Conservation (phyloP, 2,888 invertebrate genomes). For the Shargacucullia verbasci region DNA sequence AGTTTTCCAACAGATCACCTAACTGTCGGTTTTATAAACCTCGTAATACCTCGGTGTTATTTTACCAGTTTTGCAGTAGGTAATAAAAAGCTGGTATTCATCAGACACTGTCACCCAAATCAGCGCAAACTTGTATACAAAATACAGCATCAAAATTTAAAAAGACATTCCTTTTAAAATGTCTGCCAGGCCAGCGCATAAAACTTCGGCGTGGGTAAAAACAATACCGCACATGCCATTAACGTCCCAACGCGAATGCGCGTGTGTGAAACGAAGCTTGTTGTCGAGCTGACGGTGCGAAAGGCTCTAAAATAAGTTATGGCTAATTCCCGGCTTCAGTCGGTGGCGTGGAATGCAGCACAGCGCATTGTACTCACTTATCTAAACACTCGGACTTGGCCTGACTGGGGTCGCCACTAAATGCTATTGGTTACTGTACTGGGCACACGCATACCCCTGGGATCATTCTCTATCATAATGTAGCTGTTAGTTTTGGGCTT, state of each 20-base stretch:
- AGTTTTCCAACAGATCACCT: no score
- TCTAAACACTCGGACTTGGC: constrained; percentile 73
- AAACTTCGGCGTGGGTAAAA: constrained; percentile 52
- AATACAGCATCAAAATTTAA: neutral
- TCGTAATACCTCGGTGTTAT: no score
- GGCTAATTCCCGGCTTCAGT: constrained; percentile 72
- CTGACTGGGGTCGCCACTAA: constrained; percentile 57
- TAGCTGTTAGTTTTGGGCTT: constrained; percentile 6
- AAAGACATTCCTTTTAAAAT: constrained; percentile 25
- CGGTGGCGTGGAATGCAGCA: constrained; percentile 74
- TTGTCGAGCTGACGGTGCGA: constrained; percentile 55
- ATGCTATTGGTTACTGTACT: constrained; percentile 32
- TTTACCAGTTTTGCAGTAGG: no score
- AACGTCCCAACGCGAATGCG: constrained; percentile 46
- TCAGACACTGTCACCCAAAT: neutral
- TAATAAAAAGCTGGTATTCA: no score
- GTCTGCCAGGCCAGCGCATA: constrained; percentile 25
- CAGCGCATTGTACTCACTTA: constrained; percentile 70
- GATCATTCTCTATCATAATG: constrained; percentile 40
- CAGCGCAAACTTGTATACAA: no score
- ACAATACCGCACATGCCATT: constrained; percentile 58
- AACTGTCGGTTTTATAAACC: no score
- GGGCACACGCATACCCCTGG: constrained; percentile 33
- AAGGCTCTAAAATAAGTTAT: constrained; percentile 76
- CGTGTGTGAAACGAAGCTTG: constrained; percentile 57